Evolutionary conservation across 2,888 invertebrate species (phyloP), one percentile per base, ranked within the genome.

Genomic region (Drosophila neutralis): DNA sequence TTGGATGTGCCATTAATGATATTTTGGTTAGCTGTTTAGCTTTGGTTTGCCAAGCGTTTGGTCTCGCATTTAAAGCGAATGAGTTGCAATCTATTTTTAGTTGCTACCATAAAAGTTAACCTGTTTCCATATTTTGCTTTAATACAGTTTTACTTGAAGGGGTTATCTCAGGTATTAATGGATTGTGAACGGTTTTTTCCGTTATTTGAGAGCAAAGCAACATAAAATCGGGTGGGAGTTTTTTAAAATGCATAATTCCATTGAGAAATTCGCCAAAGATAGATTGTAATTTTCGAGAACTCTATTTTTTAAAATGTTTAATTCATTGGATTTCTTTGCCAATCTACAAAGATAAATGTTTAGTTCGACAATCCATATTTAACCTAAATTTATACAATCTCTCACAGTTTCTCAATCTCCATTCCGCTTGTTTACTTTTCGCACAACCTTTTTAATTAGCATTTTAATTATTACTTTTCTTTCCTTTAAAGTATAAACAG

Each of bases 1-100:
- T 59, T 67, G 60, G 21, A 40, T 51, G 48, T 56, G 63, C 63
- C 63, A 73, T 82, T 85, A 85, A 85, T 85, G 90, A 76, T 88
- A 73, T 80, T 88, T 88, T 65, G 42, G 61, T 72, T 63, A 75
- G 69, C 73, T 69, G 75, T 63, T 90, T 80, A 69, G 68, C 77
- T 64, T 69, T 75, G 83, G 63, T 66, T 81, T 62, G 29, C 66
- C 58, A 66, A 63, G 40, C 66, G 49, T 58, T 64, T 54, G 53
- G 49, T 35, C 29, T 40, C 31, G 56, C 51, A 67, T 61, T 65
- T 67, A 61, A 67, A 64, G 36, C 35, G 21, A 68, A 65, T 61
- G 54, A 84, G 66, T 63, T 73, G 71, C 69, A 72, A 64, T 76
- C 59, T 48, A 64, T 66, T 83, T 80, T 73, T 51, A 56, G 67